Conservation (phyloP, 1,140 invertebrate genomes). For the Mylabris phalerata region DNA sequence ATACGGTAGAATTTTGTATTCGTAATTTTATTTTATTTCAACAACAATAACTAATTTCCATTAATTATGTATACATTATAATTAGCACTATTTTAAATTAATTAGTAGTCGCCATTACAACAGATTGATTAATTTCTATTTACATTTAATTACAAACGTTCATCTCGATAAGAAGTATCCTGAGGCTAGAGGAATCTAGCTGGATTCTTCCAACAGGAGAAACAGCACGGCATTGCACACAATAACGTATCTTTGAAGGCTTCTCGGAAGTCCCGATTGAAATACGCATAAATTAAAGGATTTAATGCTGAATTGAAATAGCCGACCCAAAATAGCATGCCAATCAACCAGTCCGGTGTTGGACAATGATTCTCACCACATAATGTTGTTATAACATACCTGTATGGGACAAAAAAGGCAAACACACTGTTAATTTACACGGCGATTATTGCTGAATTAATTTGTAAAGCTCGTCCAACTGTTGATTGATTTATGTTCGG, state of each 20-base stretch:
- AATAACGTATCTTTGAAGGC: constrained; percentile 91
- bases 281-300: constrained; percentile 95
- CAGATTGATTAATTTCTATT: not conserved
- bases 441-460: too few species aligned
- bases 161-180: constrained; percentile 31
- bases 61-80: too few species aligned
- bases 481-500: too few species aligned
- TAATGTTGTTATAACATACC: constrained; percentile 81
- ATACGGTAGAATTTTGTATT: too few species aligned
- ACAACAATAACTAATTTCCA: too few species aligned
- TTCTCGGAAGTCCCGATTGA: constrained; percentile 94
- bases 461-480: too few species aligned
- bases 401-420: constrained; percentile 36
- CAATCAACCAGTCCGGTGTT: constrained; percentile 73
- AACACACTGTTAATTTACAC: too few species aligned
- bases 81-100: too few species aligned
- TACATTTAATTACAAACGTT: constrained; percentile 28
- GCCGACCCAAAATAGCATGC: constrained; percentile 77
- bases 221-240: constrained; percentile 71
- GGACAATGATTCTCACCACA: constrained; percentile 69
- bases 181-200: constrained; percentile 40
- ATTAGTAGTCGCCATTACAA: too few species aligned
- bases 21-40: too few species aligned
- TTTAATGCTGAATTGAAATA: constrained; percentile 96
- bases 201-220: constrained; percentile 41